These are phyloP conservation scores for Bubo scandiacus DNA, from an alignment of 2,113 vertebrate species.

Conservation along the genomic window DNA sequence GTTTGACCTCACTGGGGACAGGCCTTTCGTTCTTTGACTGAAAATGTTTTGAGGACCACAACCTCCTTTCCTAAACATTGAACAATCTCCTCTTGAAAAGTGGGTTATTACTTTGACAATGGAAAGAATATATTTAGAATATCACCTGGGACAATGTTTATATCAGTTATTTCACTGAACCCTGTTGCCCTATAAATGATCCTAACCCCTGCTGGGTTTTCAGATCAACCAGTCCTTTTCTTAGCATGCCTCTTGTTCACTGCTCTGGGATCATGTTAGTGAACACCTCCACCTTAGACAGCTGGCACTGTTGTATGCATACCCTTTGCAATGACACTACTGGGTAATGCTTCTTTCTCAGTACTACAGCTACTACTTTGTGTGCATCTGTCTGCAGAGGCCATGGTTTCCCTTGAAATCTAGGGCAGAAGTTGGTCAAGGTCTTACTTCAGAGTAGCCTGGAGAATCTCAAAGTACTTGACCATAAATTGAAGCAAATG, in stretches of 20 bases:
- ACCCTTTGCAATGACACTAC: neutral
- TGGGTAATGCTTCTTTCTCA: neutral
- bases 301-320: fast-evolving
- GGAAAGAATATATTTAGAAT: neutral
- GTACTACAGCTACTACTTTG: neutral
- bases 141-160: neutral
- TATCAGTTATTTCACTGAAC: neutral
- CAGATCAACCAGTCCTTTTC: neutral
- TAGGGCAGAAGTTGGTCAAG: neutral
- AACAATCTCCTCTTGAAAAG: neutral
- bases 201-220: neutral
- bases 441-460: neutral
- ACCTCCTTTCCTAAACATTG: neutral
- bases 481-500: neutral
- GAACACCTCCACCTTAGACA: neutral
- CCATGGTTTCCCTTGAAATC: neutral
- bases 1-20: neutral
- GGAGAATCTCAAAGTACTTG: neutral
- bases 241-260: neutral
- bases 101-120: neutral
- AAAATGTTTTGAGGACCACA: neutral
- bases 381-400: neutral
- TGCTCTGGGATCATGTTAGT: neutral
- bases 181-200: neutral
- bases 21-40: neutral